These are phyloP conservation scores for Odontamblyopus rebecca DNA, from an alignment of 2,797 vertebrate species.

Conservation along the genomic window DNA sequence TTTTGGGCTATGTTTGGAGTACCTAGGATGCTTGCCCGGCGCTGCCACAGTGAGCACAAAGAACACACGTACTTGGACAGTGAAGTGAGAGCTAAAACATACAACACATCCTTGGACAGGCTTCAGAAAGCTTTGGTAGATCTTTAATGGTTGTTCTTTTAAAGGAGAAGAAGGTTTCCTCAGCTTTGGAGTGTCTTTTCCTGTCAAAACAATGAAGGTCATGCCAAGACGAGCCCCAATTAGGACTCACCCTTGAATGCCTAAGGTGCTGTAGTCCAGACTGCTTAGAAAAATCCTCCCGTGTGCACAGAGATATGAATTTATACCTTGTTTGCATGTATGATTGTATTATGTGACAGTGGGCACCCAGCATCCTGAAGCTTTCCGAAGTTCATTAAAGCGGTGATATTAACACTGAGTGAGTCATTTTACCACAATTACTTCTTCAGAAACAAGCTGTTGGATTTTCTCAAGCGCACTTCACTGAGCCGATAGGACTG, in stretches of 20 bases:
- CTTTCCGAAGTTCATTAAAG: conserved; percentile 18
- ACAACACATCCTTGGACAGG: conserved; percentile 34
- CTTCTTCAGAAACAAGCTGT: conserved; percentile 3
- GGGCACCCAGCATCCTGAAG: conserved; percentile 17
- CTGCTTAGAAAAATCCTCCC: conserved; percentile 19
- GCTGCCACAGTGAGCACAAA: conserved; percentile 14
- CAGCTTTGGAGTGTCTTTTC: conserved; percentile 39
- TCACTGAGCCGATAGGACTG: conserved; percentile 20
- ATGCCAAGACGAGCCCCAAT: conserved; percentile 68
- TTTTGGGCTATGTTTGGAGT: conserved; percentile 23
- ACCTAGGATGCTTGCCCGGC: conserved; percentile 15
- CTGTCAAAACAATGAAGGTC: conserved; percentile 77
- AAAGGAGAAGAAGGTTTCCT: conserved; percentile 27
- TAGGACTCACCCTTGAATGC: conserved; percentile 46
- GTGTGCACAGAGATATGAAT: conserved; percentile 4
- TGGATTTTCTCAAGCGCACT: conserved; percentile 9
- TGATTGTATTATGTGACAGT: background rate
- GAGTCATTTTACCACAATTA: conserved; percentile 21
- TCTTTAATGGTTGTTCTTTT: conserved; percentile 49
- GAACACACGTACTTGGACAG: conserved; percentile 12
- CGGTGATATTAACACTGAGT: conserved; percentile 14
- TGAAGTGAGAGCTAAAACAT: conserved; percentile 37
- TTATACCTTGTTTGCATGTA: conserved; percentile 15
- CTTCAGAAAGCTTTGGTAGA: conserved; percentile 40
- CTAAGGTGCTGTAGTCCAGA: conserved; percentile 32